Conservation (phyloP, 2,113 vertebrate genomes). For the Myotis lucifugus region DNA sequence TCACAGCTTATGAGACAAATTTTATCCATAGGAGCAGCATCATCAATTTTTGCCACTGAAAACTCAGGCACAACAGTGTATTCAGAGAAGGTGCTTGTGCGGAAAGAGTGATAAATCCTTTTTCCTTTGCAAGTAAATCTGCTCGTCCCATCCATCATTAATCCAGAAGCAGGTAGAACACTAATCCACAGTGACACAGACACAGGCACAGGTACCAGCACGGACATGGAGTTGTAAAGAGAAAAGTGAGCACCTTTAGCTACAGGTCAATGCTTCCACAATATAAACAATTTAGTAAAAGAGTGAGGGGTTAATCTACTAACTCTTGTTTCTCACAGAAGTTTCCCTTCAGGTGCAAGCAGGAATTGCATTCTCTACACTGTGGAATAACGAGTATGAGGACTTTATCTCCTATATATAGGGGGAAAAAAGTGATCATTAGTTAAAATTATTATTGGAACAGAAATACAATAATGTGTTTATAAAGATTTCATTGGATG, state of each 20-base stretch:
- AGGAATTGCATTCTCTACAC: conserved; percentile 84
- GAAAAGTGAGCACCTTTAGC: background rate
- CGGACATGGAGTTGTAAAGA: background rate
- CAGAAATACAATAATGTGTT: background rate
- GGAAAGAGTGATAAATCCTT: conserved; percentile 85
- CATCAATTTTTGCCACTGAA: conserved; percentile 84
- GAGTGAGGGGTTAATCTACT: conserved; percentile 44
- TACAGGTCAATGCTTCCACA: conserved; percentile 55
- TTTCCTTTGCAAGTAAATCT: conserved; percentile 87
- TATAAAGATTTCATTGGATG: background rate
- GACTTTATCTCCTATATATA: conserved; percentile 85
- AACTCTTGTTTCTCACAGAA: conserved; percentile 86
- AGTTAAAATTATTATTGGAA: background rate
- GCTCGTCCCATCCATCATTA: conserved; percentile 77
- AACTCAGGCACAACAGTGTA: conserved; percentile 88
- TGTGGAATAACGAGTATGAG: conserved; percentile 87
- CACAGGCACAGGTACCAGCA: background rate
- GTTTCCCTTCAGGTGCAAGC: conserved; percentile 82
- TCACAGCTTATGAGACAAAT: conserved; percentile 88
- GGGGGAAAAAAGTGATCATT: background rate
- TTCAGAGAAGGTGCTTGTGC: conserved; percentile 88
- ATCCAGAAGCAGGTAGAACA: conserved; percentile 2
- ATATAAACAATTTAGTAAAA: conserved; percentile 58
- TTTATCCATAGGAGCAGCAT: conserved; percentile 86
- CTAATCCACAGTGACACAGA: background rate